Evolutionary conservation across 1,140 invertebrate species (phyloP).

Genomic region (Andricus grossulariae): DNA sequence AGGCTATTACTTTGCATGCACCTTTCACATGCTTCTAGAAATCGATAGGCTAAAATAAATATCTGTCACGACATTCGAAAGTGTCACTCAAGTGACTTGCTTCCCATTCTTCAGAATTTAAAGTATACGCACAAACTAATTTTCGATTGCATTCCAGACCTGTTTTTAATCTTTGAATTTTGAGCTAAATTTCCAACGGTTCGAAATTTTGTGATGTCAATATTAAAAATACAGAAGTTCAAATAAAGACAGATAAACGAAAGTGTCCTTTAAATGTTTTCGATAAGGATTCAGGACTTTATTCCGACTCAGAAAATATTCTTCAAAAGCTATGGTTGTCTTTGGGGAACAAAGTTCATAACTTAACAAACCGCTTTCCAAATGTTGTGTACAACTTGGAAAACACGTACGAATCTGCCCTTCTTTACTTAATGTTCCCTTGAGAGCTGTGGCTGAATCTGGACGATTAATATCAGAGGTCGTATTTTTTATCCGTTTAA

Average conservation of each 20-base stretch:
- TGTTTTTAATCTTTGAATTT: no score
- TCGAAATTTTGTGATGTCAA: background rate
- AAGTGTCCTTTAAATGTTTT: background rate
- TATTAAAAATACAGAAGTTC: background rate
- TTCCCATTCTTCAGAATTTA: background rate
- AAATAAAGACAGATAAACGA: background rate
- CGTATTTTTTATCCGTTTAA: background rate
- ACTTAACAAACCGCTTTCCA: conserved; percentile 23
- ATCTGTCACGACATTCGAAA: background rate
- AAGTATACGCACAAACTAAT: no score
- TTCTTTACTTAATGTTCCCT: conserved; percentile 25
- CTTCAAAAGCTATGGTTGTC: background rate
- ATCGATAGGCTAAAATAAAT: conserved; percentile 28
- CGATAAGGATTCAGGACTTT: conserved; percentile 9
- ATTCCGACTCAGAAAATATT: conserved; percentile 12
- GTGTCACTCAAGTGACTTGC: background rate
- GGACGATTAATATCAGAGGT: conserved; percentile 4
- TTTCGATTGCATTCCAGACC: no score
- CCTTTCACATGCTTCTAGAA: conserved; percentile 2
- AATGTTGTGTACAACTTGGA: background rate
- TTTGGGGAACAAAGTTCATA: conserved; percentile 3
- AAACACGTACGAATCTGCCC: conserved; percentile 22
- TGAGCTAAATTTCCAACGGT: no score
- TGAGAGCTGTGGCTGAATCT: background rate
- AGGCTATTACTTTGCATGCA: conserved; percentile 17